Base-by-base conservation (phyloP, 2,888 invertebrate species). In the Macrophya alboannulata region DNA sequence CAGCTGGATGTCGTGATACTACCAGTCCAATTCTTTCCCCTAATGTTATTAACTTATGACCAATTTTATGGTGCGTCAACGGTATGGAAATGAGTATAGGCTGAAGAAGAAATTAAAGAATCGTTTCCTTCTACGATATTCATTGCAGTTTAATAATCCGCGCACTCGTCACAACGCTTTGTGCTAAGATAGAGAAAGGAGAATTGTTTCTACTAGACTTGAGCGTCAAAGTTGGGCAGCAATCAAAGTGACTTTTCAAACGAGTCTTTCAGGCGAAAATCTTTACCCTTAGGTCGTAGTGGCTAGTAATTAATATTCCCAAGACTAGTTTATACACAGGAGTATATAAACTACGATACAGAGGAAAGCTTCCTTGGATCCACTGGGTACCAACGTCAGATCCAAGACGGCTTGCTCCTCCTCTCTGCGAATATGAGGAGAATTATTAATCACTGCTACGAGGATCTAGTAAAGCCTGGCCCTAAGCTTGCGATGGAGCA, bases 391-490 rank as follows among this genome's bases (percentile, higher is more conserved):
- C 71, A n/a, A 37, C 43, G 4, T 10, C 40, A 21, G 40, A 62
- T 81, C 40, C n/a, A 62, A 81, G 79, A 62, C 62, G 62, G 59
- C 79, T 81, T 43, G 37, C 40, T 37, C 40, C 21, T 31, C 3
- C 45, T 45, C n/a, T 40, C 12, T 43, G 43, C 40, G 86, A 87
- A 85, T 71, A 85, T 55, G 85, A 87, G 86, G 89, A 89, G 89
- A 91, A 92, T 93, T 93, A 93, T 93, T 93, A 93, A 93, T 93
- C 92, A 92, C 90, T 88, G 89, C 90, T 86, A 31, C 48, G 17
- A 88, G 91, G 92, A 93, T 93, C 91, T 92, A 92, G 92, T 92
- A 92, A 92, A 92, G 92, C 91, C 91, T 90, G 89, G 90, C 89
- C 62, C 90, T 90, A 90, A 91, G 91, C 92, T 90, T 85, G 86